phyloP scores from a whole-genome alignment of 1,140 invertebrate species.

The Drosophila neocordata region DNA sequence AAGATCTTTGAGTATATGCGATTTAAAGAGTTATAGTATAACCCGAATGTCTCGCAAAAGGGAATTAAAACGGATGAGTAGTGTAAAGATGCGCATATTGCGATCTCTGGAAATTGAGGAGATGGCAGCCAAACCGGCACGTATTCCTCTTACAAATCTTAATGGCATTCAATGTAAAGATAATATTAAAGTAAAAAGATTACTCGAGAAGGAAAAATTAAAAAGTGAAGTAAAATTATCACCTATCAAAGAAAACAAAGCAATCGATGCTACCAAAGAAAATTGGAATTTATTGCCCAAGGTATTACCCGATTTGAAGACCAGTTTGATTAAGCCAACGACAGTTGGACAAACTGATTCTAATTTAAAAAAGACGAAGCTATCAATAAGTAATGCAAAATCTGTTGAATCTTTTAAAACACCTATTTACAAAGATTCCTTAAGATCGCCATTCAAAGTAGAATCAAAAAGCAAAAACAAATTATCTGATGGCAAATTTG shows the following conservation, averaged over 20 bases:
- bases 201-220: neutral
- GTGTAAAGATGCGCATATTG: slow-evolving; percentile 54
- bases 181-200: neutral
- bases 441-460: neutral
- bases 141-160: neutral
- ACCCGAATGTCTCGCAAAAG: slow-evolving; percentile 41
- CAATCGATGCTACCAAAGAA: neutral
- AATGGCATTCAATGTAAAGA: neutral
- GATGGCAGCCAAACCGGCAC: neutral
- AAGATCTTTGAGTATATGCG: slow-evolving; percentile 23
- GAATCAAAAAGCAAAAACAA: too few relatives aligned
- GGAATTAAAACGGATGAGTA: slow-evolving; percentile 32
- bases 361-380: neutral
- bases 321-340: neutral
- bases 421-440: neutral
- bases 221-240: too few relatives aligned
- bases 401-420: neutral
- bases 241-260: neutral
- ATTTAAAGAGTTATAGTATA: slow-evolving; percentile 61
- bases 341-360: neutral
- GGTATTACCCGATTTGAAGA: too few relatives aligned
- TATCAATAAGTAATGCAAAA: neutral
- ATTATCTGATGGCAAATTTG: neutral
- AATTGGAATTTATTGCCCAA: neutral
- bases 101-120: slow-evolving; percentile 32